phyloP scores from a whole-genome alignment of 2,888 invertebrate species.

The Callyntrura guangdongensis region DNA sequence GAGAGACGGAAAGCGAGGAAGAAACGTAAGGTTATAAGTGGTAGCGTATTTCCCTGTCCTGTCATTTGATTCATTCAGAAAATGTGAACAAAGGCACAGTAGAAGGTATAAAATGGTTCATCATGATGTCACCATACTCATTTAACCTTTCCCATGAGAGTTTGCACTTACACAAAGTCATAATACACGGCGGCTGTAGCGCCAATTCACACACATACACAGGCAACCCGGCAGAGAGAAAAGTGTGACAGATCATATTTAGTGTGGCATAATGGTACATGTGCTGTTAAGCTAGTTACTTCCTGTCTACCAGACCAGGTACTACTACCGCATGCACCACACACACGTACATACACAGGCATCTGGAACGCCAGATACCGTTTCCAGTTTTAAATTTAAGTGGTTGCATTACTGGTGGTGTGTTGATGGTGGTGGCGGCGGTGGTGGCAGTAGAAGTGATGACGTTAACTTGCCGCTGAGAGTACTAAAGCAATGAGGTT shows the following conservation, averaged over 20 bases:
- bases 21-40: conserved; percentile 7
- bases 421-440: neutral
- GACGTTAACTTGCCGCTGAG: conserved; percentile 40
- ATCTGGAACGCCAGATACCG: neutral
- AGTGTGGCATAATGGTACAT: conserved; percentile 58
- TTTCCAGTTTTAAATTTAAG: conserved; percentile 39
- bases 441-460: conserved; percentile 23
- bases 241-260: conserved; percentile 51
- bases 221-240: conserved; percentile 12
- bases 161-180: conserved; percentile 43
- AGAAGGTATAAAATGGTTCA: conserved; percentile 67
- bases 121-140: conserved; percentile 74
- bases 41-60: conserved; percentile 41
- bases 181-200: neutral
- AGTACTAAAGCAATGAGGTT: conserved; percentile 45
- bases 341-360: neutral
- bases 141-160: conserved; percentile 74
- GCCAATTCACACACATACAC: neutral
- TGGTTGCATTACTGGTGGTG: conserved; percentile 64
- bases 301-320: neutral
- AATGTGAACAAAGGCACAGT: conserved; percentile 45
- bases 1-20: neutral
- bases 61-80: conserved; percentile 68
- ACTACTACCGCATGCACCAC: neutral
- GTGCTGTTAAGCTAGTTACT: conserved; percentile 51